phyloP scores from a whole-genome alignment of 1,140 invertebrate genomes.

The Leguminivora glycinivorella region DNA sequence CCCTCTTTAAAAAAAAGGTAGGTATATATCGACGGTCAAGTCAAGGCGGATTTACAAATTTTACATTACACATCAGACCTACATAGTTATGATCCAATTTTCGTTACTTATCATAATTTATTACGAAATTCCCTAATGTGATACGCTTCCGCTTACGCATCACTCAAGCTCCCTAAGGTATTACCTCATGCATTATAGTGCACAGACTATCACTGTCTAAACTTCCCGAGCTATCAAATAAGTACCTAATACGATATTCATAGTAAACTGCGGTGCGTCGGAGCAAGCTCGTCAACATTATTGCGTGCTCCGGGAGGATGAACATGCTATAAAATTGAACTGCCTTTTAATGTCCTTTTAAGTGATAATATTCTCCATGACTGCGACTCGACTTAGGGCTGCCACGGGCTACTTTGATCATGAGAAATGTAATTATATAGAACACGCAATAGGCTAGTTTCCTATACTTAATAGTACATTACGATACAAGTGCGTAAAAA shows the following conservation, averaged over 20 bases:
- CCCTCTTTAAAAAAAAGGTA: no score
- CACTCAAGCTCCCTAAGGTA: background rate
- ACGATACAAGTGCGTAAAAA: no score
- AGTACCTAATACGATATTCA: conserved; percentile 23
- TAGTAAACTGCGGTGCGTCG: conserved; percentile 24
- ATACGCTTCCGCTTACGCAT: background rate
- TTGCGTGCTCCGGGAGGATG: conserved; percentile 34
- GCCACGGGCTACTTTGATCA: background rate
- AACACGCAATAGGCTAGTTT: background rate
- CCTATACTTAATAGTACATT: no score
- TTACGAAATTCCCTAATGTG: background rate
- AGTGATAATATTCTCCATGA: conserved; percentile 26
- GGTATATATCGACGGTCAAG: no score
- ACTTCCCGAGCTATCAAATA: conserved; percentile 20
- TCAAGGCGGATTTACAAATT: no score
- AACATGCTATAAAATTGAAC: conserved; percentile 43
- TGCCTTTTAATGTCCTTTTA: conserved; percentile 37
- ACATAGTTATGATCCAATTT: no score
- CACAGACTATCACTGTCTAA: background rate
- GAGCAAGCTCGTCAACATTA: conserved; percentile 42
- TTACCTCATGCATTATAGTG: conserved; percentile 7
- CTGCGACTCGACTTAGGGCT: conserved; percentile 4
- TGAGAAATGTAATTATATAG: background rate
- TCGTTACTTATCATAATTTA: no score
- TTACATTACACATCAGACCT: no score